A percentile compares a stretch with the other conserved stretches of the same genome.
Evolutionary conservation across 2,113 vertebrate genomes (phyloP).

Genomic region (Zosterops pallidus): DNA sequence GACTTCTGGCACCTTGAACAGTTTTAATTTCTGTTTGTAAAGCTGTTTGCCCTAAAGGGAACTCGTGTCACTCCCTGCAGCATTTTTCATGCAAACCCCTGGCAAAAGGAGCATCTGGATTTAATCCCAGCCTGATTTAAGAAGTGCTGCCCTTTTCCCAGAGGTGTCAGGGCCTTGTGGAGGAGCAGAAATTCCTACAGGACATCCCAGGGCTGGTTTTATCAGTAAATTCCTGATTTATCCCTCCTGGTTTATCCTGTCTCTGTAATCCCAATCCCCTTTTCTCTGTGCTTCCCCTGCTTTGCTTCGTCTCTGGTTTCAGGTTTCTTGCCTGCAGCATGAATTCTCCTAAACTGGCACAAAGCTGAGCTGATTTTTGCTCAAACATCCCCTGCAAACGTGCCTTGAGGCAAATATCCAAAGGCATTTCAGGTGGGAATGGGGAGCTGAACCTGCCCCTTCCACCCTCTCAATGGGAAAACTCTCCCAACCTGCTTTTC

Average conservation of each 20-base stretch:
- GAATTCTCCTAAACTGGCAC: not conserved
- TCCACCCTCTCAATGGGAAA: accelerated
- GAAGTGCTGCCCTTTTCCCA: not conserved
- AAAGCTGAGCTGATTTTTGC: not conserved
- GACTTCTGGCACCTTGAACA: not conserved
- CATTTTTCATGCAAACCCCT: not conserved
- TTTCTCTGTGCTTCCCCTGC: not conserved
- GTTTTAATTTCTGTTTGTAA: not conserved
- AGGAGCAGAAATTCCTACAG: not conserved
- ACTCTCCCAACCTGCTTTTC: not conserved
- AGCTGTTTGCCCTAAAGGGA: not conserved
- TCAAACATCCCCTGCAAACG: not conserved
- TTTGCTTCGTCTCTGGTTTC: not conserved
- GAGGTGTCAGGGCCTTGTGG: not conserved
- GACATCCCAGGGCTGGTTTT: not conserved
- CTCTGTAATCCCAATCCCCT: not conserved
- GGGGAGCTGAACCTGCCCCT: not conserved
- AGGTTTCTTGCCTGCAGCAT: not conserved
- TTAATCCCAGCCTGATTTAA: not conserved
- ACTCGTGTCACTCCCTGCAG: accelerated
- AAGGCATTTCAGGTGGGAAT: not conserved
- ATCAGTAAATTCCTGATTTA: not conserved
- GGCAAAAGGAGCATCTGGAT: not conserved
- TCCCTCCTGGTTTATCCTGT: not conserved
- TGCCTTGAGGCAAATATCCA: not conserved